Conservation (phyloP, 37 sponge, comb jelly and placozoan species). For the Ianthella basta region DNA sequence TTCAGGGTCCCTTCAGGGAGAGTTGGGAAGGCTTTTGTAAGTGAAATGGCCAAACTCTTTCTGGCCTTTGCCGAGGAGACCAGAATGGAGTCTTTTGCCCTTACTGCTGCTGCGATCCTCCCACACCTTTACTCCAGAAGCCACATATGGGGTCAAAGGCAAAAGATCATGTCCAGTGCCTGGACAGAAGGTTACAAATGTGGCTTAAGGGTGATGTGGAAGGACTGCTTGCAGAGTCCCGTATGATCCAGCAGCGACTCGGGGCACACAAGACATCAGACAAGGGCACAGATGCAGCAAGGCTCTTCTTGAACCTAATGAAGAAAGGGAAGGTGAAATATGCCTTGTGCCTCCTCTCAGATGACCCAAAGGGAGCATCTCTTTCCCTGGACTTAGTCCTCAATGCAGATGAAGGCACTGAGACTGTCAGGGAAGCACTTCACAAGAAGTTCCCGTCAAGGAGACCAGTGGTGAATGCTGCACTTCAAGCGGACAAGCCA, state of each 20-base stretch:
- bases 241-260: neutral
- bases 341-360: neutral
- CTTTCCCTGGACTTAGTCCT: neutral
- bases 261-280: neutral
- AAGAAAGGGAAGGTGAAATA: neutral
- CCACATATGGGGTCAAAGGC: constrained; percentile 2
- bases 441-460: neutral
- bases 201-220: neutral
- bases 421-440: neutral
- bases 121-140: neutral
- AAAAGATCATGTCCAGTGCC: constrained; percentile 3
- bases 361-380: neutral
- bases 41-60: neutral
- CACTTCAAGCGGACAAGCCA: neutral
- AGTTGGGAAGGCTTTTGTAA: neutral
- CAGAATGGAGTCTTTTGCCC: neutral
- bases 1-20: constrained; percentile 17
- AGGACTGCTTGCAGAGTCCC: neutral
- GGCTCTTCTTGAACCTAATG: neutral
- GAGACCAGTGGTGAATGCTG: neutral
- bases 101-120: neutral
- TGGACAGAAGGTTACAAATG: constrained; percentile 1
- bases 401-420: neutral
- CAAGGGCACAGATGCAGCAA: too few relatives aligned
- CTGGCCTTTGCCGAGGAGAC: neutral